A percentile compares a stretch with the other conserved stretches of the same genome.
Conservation (phyloP, 2,888 invertebrate genomes). For the Tetrapedia diversipes region DNA sequence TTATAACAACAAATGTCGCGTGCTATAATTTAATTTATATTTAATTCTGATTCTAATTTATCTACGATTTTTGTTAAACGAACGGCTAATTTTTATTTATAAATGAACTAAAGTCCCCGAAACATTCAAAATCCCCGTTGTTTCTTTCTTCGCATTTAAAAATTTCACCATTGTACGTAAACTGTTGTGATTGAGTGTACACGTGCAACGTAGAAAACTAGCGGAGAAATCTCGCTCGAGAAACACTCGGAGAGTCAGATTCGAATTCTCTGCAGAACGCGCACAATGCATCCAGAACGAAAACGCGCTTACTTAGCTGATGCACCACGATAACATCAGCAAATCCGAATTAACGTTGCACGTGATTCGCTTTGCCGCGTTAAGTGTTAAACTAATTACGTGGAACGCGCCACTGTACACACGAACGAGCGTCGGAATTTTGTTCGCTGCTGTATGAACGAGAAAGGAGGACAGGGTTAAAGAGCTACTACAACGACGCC, state of each 20-base stretch:
- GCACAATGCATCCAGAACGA: slow-evolving; percentile 18
- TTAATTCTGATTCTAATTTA: no score
- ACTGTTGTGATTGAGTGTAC: no score
- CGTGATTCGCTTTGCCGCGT: slow-evolving; percentile 59
- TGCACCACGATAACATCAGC: slow-evolving; percentile 38
- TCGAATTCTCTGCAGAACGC: slow-evolving; percentile 22
- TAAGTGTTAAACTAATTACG: slow-evolving; percentile 63
- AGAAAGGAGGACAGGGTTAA: not conserved
- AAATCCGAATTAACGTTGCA: slow-evolving; percentile 60
- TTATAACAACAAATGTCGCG: no score
- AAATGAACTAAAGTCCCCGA: no score
- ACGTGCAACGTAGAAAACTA: not conserved
- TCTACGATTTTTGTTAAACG: no score
- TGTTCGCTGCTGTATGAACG: slow-evolving; percentile 27
- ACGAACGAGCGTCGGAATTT: slow-evolving; percentile 17
- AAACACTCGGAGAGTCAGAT: not conserved
- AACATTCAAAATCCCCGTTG: no score
- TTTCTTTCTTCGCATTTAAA: no score
- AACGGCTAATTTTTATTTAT: no score
- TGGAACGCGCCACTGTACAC: slow-evolving; percentile 44
- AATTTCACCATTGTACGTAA: no score
- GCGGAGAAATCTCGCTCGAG: not conserved
- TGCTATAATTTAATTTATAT: no score
- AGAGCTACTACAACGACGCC: no score
- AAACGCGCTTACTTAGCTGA: slow-evolving; percentile 44